Conservation (phyloP, 2,797 vertebrate species). For the Podargus strigoides region DNA sequence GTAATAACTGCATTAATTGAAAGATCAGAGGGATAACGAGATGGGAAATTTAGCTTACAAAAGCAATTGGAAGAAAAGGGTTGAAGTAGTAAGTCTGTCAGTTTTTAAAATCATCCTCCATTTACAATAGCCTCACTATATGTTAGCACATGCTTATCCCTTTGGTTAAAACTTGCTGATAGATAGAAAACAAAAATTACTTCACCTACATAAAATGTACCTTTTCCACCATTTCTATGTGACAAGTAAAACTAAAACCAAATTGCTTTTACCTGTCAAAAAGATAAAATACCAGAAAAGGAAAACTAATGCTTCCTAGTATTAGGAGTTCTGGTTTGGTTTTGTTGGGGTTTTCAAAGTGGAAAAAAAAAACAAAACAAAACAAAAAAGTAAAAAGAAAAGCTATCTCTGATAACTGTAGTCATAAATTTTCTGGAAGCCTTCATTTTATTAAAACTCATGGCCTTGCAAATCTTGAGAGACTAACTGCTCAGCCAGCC, state of each 20-base stretch:
- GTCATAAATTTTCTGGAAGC: not conserved
- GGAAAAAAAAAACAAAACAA: not conserved
- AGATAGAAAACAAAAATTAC: not conserved
- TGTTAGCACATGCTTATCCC: not conserved
- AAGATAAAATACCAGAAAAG: not conserved
- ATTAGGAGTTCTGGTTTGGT: not conserved
- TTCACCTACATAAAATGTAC: not conserved
- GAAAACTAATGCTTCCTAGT: not conserved
- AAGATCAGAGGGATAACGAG: not conserved
- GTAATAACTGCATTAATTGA: not conserved
- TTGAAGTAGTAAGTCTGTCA: not conserved
- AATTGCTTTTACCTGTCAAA: not conserved
- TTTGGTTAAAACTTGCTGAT: not conserved
- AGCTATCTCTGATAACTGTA: not conserved
- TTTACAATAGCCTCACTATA: not conserved
- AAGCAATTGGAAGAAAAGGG: not conserved
- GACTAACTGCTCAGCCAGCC: not conserved
- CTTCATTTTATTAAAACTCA: not conserved
- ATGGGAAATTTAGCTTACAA: not conserved
- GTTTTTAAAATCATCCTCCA: not conserved
- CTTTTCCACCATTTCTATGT: not conserved
- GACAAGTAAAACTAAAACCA: not conserved
- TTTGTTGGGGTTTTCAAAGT: too few species aligned
- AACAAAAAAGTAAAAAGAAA: not conserved
- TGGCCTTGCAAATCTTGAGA: not conserved